Base-by-base conservation (phyloP, 2,797 vertebrate genomes). In the Picus viridis region DNA sequence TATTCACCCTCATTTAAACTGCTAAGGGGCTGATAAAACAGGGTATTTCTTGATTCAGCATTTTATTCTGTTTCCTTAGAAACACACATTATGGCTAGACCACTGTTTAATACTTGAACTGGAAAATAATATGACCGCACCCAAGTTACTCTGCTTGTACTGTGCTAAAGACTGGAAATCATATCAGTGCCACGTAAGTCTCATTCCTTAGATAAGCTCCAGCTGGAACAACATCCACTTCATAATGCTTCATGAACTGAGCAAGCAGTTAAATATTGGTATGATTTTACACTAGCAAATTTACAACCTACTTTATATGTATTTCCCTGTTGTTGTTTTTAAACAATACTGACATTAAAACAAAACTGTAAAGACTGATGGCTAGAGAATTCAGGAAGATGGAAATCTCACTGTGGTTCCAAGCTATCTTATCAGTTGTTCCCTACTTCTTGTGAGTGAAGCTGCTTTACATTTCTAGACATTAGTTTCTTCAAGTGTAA, bases 51-150 rank as follows among this genome's bases (percentile, higher is more conserved):
- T 77, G 57, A 73, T 56, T 80, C 32, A 59, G n/a, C 24, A 54
- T 91, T 88, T 86, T 70, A 63, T 73, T 74, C 58, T 1, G 3
- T 87, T 91, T 74, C 73, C 59, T 67, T 89, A 73, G 88, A 91
- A 88, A 73, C 41, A 80, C 3, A 2, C 15, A 12, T 80, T 68
- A 63, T 61, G 16, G 15, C 17, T 53, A 58, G 67, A 68, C 73
- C 72, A 47, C 58, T 30, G 87, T 95, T 93, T 73, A 79, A 58
- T 90, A 47, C 59, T 72, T 90, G 71, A 73, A 56, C 19, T 51
- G 19, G 36, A 53, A 67, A 87, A 89, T 87, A 64, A 45, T 71
- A 34, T 71, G 49, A 53, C 19, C 9, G n/a, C 47, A 70, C 14
- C 12, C 16, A 65, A 43, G 53, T 82, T 89, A 56, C 36, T 91